Evolutionary conservation across 23 tunicate species (phyloP), one percentile per base, ranked within the genome.

Genomic region (Diplosoma virens): DNA sequence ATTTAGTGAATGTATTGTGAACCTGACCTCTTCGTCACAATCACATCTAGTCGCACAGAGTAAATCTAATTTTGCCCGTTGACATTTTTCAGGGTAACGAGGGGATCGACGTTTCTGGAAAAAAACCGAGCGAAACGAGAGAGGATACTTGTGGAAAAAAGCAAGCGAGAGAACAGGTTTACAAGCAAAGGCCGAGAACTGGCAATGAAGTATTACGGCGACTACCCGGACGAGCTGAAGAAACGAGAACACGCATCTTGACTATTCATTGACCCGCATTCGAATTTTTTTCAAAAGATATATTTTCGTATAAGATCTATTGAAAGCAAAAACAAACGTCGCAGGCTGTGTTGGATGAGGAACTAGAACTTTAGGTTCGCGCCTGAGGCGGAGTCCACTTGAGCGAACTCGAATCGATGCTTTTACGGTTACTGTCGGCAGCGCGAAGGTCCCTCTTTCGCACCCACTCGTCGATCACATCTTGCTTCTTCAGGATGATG

Each of bases 401-500:
- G 0, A 89, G 59, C 4, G 54, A 82, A 32, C 48, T 86, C 45
- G 96, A 53, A 65, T 89, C 96, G 59, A 89, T 78, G 30, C 46
- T 59, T 50, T 81, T 65, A 0, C 75, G 86, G 27, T 76, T 63
- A 58, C 53, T 77, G 22, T 89, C 96, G 0, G 77, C 55, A 32
- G 86, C 77, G 16, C 80, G 75, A 33, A 76, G 60, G 36, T 77
- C 36, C 37, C 75, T 59, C 55, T 89, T 89, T 54, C 27, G 28
- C 28, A 78, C 77, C 96, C 96, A 89, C 1, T 55, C 63, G 32
- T 82, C 88, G 28, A 89, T 71, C 59, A 89, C 35, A 14, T 89
- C 96, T 37, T 89, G 88, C 56, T 73, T 78, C 70, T 89, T 89
- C 70, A 89, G 29, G 18, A 93, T 93, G 25, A 93, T 93, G 71